Evolutionary conservation across 2,888 invertebrate species (phyloP).

Genomic region (Drosophila kokeensis): DNA sequence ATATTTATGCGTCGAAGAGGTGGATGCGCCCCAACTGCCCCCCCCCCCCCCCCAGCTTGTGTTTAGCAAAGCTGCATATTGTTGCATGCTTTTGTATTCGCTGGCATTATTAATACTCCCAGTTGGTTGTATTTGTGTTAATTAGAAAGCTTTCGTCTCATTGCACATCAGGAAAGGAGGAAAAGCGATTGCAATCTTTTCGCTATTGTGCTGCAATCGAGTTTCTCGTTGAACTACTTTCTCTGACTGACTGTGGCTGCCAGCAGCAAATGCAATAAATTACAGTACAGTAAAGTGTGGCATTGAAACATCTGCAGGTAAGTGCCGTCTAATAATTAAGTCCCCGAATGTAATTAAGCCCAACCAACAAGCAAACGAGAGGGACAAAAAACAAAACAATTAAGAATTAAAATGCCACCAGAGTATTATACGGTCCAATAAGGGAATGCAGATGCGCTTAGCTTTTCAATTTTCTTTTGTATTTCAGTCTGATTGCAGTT

Average conservation of each 20-base stretch:
- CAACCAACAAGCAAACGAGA: not conserved
- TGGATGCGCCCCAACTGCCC: not conserved
- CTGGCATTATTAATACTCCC: constrained; percentile 3
- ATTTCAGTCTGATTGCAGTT: not conserved
- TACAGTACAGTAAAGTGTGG: constrained; percentile 1
- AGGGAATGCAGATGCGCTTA: constrained; percentile 14
- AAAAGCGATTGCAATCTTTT: constrained; percentile 28
- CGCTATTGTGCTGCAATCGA: constrained; percentile 7
- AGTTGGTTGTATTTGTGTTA: constrained; percentile 29
- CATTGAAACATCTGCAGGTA: constrained; percentile 31
- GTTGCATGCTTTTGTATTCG: not conserved
- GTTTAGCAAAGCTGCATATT: not conserved
- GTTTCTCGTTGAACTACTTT: constrained; percentile 23
- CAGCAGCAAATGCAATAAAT: constrained; percentile 12
- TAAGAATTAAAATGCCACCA: constrained; percentile 5
- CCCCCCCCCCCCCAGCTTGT: not conserved
- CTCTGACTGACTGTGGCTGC: constrained; percentile 5
- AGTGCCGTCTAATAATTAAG: constrained; percentile 38
- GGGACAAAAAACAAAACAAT: not conserved
- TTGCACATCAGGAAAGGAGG: constrained; percentile 9
- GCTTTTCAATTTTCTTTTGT: constrained; percentile 2
- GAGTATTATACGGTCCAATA: constrained; percentile 8
- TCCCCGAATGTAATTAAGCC: constrained; percentile 37
- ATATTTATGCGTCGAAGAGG: not conserved
- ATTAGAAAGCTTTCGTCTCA: constrained; percentile 39